Conservation (phyloP, 2,888 invertebrate species). For the Didymodactylos carnosus region DNA sequence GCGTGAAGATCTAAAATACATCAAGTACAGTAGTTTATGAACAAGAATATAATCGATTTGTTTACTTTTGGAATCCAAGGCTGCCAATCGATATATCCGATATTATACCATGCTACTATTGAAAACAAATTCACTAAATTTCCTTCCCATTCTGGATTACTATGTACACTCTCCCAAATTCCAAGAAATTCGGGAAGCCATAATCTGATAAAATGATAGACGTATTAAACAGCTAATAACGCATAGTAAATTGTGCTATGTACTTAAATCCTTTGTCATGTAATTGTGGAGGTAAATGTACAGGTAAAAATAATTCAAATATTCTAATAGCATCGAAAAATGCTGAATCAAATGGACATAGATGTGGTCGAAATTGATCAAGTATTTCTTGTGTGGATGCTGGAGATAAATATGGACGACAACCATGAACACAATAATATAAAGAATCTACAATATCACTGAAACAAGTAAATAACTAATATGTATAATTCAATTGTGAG, state of each 20-base stretch:
- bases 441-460: background rate
- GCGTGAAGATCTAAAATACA: slow-evolving; percentile 37
- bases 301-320: slow-evolving; percentile 56
- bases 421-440: background rate
- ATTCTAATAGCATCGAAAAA: background rate
- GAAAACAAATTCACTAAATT: slow-evolving; percentile 51
- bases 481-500: background rate
- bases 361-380: slow-evolving; percentile 4
- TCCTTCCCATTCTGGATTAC: slow-evolving; percentile 48
- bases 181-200: slow-evolving; percentile 61
- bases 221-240: background rate
- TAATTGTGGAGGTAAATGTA: slow-evolving; percentile 42
- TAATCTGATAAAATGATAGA: slow-evolving; percentile 36
- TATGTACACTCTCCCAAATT: slow-evolving; percentile 57
- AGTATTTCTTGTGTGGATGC: slow-evolving; percentile 7
- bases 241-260: slow-evolving; percentile 11
- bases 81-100: slow-evolving; percentile 68
- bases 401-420: slow-evolving; percentile 3
- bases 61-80: slow-evolving; percentile 49
- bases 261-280: slow-evolving; percentile 43
- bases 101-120: slow-evolving; percentile 50
- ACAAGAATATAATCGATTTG: slow-evolving; percentile 5
- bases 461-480: background rate
- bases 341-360: slow-evolving; percentile 13
- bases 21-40: background rate